phyloP scores from a whole-genome alignment of 2,888 invertebrate species.

The Noctuana brunneofusca region DNA sequence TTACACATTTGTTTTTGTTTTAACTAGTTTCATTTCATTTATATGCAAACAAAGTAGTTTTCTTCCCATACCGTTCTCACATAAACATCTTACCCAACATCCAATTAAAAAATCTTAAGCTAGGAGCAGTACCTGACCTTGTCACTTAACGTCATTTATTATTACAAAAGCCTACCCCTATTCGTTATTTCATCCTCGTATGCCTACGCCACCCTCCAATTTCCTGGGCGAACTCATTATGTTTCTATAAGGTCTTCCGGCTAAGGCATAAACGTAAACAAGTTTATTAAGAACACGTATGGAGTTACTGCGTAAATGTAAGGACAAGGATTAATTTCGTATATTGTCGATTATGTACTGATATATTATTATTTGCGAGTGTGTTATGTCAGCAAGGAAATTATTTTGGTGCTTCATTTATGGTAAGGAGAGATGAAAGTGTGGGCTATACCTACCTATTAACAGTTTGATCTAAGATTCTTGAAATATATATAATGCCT shows the following conservation, averaged over 20 bases:
- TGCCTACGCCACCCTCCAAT: constrained; percentile 21
- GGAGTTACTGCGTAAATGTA: constrained; percentile 8
- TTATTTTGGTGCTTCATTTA: constrained; percentile 3
- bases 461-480: no score
- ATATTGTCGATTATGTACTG: constrained; percentile 16
- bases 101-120: neutral
- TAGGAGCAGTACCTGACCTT: neutral
- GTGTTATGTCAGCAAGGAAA: constrained; percentile 4
- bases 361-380: constrained; percentile 6
- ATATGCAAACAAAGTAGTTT: no score
- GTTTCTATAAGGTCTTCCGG: constrained; percentile 21
- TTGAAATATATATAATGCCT: no score
- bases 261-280: constrained; percentile 19
- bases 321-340: constrained; percentile 24
- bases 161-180: constrained; percentile 4
- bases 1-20: no score
- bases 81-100: neutral
- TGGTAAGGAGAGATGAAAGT: neutral
- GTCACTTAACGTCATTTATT: constrained; percentile 7
- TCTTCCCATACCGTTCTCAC: neutral
- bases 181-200: constrained; percentile 8
- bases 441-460: no score
- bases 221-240: constrained; percentile 27
- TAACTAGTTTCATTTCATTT: no score
- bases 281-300: constrained; percentile 26